These are phyloP conservation scores for Poecilia velifera DNA, from an alignment of 2,797 vertebrate species.

Conservation along the genomic window DNA sequence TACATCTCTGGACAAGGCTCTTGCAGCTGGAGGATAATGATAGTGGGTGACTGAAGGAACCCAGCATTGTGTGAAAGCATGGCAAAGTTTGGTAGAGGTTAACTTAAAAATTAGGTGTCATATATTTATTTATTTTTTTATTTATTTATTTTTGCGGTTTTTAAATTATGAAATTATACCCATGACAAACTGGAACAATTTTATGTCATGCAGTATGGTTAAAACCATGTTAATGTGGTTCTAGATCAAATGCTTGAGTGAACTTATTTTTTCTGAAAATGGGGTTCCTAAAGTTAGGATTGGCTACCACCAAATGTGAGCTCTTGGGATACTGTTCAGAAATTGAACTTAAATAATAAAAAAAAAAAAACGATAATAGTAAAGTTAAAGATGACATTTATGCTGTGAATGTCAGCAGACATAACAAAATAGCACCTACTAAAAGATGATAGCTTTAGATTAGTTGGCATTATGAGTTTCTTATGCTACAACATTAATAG, in stretches of 20 bases:
- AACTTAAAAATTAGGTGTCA: constrained; percentile 26
- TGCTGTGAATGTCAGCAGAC: not conserved
- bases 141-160: not conserved
- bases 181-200: constrained; percentile 43
- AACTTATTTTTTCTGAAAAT: not conserved
- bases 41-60: constrained; percentile 53
- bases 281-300: not conserved
- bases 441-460: not conserved
- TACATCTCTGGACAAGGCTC: constrained; percentile 69
- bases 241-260: not conserved
- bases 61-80: constrained; percentile 21
- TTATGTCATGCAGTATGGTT: not conserved
- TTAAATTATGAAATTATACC: constrained; percentile 5
- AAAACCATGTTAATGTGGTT: not conserved
- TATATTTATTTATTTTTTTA: constrained; percentile 12
- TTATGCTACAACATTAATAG: not conserved
- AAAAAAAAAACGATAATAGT: not conserved
- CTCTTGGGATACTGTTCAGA: not conserved
- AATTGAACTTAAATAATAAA: not conserved
- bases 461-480: not conserved
- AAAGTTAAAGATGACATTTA: not conserved
- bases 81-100: constrained; percentile 27
- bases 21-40: constrained; percentile 56
- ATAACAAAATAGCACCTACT: not conserved
- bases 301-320: not conserved